Percentiles rank a stretch among this genome's conserved stretches.
These are phyloP conservation scores for Pristionchus japonicus DNA, from an alignment of 2,888 invertebrate species.

Conservation along the genomic window DNA sequence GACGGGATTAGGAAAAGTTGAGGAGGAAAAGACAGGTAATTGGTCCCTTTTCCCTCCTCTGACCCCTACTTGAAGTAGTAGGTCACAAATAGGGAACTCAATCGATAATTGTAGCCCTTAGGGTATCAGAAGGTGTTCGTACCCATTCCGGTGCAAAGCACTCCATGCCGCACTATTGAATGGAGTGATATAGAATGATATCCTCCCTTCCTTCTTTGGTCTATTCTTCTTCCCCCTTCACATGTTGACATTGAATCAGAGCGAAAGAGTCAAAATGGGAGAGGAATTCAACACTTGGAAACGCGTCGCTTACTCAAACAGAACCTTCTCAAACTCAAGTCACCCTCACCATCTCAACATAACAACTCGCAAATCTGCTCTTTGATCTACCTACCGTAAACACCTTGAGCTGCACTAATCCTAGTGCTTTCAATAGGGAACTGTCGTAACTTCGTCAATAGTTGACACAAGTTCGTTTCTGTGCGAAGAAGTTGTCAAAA, in stretches of 20 bases:
- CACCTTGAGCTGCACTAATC: not conserved
- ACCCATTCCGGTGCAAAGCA: not conserved
- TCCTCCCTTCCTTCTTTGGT: not conserved
- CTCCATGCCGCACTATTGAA: not conserved
- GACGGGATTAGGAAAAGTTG: slow-evolving; percentile 16
- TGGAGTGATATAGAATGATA: not conserved
- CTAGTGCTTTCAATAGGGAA: not conserved
- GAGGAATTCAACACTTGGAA: slow-evolving; percentile 16
- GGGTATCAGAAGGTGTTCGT: not conserved
- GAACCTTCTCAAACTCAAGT: not conserved
- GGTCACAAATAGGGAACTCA: not conserved
- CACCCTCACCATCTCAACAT: not conserved
- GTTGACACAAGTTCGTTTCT: not conserved
- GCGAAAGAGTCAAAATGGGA: not conserved
- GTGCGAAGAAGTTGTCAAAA: not conserved
- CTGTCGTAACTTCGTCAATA: not conserved
- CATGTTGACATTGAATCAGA: slow-evolving; percentile 42
- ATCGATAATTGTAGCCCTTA: not conserved
- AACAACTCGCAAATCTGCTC: not conserved
- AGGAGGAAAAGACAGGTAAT: slow-evolving; percentile 19
- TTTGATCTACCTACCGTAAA: not conserved
- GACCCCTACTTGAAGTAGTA: not conserved
- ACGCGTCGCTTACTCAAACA: slow-evolving; percentile 16
- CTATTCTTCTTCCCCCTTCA: not conserved
- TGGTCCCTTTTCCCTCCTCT: not conserved